A percentile compares a stretch with the other conserved stretches of the same genome.
These are phyloP conservation scores for Parotocinclus haroldoi DNA, from an alignment of 2,797 vertebrate species.

Conservation along the genomic window DNA sequence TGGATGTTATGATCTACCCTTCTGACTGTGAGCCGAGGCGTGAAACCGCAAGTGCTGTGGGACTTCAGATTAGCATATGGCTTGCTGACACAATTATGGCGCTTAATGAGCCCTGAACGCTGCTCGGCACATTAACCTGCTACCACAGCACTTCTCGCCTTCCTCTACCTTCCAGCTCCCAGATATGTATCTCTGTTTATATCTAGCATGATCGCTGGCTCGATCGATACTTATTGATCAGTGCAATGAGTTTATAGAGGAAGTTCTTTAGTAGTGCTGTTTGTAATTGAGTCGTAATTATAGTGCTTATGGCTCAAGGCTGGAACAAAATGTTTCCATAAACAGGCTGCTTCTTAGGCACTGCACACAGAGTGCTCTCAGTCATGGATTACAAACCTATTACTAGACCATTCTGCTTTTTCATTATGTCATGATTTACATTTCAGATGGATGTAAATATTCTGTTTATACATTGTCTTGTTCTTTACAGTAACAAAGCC, in stretches of 20 bases:
- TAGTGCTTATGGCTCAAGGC: background rate
- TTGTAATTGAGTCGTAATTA: conserved; percentile 5
- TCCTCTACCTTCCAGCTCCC: conserved; percentile 24
- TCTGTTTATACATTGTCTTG: too few relatives aligned
- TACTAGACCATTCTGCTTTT: background rate
- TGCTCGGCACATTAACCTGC: conserved; percentile 36
- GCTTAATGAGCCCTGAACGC: conserved; percentile 51
- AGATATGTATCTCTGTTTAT: conserved; percentile 30
- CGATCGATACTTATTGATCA: conserved; percentile 38
- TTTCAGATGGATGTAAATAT: too few relatives aligned
- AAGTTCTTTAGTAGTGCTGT: conserved; percentile 1
- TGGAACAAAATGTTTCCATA: too few relatives aligned
- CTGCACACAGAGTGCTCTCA: too few relatives aligned
- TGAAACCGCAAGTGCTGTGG: conserved; percentile 40
- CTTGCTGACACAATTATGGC: conserved; percentile 48
- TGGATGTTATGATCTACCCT: conserved; percentile 4
- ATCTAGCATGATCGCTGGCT: conserved; percentile 3
- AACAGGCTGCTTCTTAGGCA: too few relatives aligned
- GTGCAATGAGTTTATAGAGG: background rate
- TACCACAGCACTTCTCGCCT: conserved; percentile 14
- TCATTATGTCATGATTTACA: too few relatives aligned
- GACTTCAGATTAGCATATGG: conserved; percentile 44
- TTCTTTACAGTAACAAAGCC: too few relatives aligned
- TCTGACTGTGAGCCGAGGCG: conserved; percentile 16
- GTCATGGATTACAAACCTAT: background rate